Evolutionary conservation across 1,140 invertebrate species (phyloP), one percentile per base, ranked within the genome.

Genomic region (Diorhabda elongata): DNA sequence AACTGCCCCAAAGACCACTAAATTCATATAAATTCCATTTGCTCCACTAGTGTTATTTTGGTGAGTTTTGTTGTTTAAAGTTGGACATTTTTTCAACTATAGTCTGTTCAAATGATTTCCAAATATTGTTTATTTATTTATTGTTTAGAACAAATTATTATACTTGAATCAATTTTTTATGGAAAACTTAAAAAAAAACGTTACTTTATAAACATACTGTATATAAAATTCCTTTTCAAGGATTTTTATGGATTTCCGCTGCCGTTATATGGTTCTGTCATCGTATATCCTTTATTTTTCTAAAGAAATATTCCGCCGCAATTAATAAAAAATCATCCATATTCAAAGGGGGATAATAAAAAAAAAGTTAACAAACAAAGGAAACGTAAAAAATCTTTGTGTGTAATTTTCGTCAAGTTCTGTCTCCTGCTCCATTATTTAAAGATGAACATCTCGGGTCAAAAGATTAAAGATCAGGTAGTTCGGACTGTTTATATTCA

Each of bases 391-490:
- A 52, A 52, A 52, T 52, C 47, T 52, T 52, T 52, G 47, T 52
- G 47, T 52, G 47, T 52, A 52, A 52, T 52, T 52, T 52, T 52
- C 47, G 47, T 52, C 47, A 52, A 6, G n/a, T 52, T 52, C 47
- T 63, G 8, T 44, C 42, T 45, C 11, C 42, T 44, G 61, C 61
- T 44, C 42, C 43, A 45, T 63, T 63, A 45, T 11, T 60, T 42
- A 59, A 45, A 64, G 58, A 59, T 61, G 62, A 58, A 64, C 67
- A 73, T 73, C 72, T 73, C 66, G 59, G 72, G 72, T 73, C 72
- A 73, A 73, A 68, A 71, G 72, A 73, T 71, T 73, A 73, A 73
- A 73, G 72, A 73, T 73, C 72, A 71, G 68, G 7, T 59, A 68
- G 64, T 61, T 71, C 64, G 66, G n/a, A 61, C 56, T 64, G 66